Evolutionary conservation across 2,797 vertebrate species (phyloP).

Genomic region (Chelonia mydas): DNA sequence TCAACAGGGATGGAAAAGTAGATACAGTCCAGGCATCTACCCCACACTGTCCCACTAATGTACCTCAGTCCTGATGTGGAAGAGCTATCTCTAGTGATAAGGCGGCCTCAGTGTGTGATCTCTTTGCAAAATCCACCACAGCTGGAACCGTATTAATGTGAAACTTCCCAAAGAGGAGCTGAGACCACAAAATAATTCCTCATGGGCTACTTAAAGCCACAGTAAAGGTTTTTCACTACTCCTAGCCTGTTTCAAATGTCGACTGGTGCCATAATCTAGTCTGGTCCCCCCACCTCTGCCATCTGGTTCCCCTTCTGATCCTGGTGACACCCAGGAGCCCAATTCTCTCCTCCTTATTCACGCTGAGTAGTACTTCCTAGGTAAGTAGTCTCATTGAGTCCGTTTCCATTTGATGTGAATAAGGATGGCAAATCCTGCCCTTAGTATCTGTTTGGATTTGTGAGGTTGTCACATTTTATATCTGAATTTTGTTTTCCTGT

Average conservation of each 20-base stretch:
- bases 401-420: background rate
- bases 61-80: background rate
- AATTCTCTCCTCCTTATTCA: background rate
- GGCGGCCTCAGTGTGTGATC: background rate
- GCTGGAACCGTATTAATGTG: background rate
- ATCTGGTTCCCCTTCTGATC: background rate
- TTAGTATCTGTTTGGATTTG: conserved; percentile 56
- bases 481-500: conserved; percentile 62
- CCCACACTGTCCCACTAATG: background rate
- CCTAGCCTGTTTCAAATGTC: background rate
- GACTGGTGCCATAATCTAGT: background rate
- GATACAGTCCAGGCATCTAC: background rate
- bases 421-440: background rate
- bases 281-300: background rate
- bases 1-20: background rate
- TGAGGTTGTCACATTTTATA: conserved; percentile 69
- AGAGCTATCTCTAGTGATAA: background rate
- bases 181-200: conserved; percentile 22
- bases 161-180: background rate
- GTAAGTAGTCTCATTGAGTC: background rate
- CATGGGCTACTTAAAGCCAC: conserved; percentile 27
- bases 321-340: background rate
- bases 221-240: conserved; percentile 7
- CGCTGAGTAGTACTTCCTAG: background rate
- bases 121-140: background rate